Conservation (phyloP, 1,140 invertebrate genomes). For the Bombus consobrinus region DNA sequence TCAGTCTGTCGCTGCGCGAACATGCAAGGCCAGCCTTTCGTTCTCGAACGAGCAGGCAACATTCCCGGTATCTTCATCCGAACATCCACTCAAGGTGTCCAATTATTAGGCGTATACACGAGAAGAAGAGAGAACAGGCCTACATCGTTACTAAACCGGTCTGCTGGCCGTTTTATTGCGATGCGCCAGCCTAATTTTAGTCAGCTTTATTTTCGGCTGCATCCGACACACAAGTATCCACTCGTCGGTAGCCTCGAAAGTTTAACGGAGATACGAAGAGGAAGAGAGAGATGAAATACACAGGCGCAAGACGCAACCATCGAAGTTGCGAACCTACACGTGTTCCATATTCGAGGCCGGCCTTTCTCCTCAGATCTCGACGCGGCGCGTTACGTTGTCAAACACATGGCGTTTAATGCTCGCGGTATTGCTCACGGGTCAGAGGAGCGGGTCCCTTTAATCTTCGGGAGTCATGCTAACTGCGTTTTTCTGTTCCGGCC, state of each 20-base stretch:
- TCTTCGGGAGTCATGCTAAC: constrained; percentile 69
- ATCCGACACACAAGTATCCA: constrained; percentile 65
- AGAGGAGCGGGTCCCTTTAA: constrained; percentile 75
- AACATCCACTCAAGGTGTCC: constrained; percentile 47
- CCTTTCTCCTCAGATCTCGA: constrained; percentile 76
- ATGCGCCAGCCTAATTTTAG: constrained; percentile 69
- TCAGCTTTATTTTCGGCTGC: constrained; percentile 66
- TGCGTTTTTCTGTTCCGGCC: constrained; percentile 73
- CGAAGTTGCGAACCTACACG: constrained; percentile 74
- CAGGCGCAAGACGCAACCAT: constrained; percentile 17
- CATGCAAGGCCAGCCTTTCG: not conserved
- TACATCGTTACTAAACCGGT: constrained; percentile 53
- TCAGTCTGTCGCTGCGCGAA: not conserved
- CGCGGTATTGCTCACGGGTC: constrained; percentile 75
- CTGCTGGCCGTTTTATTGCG: constrained; percentile 62
- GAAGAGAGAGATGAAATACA: not conserved
- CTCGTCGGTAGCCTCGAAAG: constrained; percentile 19
- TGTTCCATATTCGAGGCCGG: constrained; percentile 74
- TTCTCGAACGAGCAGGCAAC: not conserved
- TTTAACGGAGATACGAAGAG: not conserved
- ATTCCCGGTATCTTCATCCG: constrained; percentile 38
- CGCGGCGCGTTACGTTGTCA: constrained; percentile 79
- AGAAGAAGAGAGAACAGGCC: constrained; percentile 3
- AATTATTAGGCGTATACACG: constrained; percentile 57
- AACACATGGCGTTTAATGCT: constrained; percentile 80